Evolutionary conservation across 2,113 vertebrate species (phyloP), one percentile per base, ranked within the genome.

Genomic region (Seriola dumerili): DNA sequence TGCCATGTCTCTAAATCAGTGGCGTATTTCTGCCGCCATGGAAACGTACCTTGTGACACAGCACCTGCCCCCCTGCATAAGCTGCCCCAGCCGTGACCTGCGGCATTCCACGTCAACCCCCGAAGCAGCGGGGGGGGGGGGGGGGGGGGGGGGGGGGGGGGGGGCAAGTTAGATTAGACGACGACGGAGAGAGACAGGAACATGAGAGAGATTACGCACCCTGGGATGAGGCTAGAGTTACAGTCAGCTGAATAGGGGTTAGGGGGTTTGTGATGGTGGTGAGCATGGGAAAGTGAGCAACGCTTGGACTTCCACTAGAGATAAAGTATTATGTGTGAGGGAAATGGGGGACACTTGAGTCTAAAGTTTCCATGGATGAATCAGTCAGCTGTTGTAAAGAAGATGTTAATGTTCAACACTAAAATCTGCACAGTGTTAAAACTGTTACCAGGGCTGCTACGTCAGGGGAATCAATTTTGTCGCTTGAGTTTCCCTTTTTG

Each of bases 11-110:
- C 85, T 68, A 84, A 82, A 69, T 59, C 36, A 48, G 55, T 74
- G 84, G 81, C 64, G 57, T 88, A 85, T 85, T 87, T 85, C 70
- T 63, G 89, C 88, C 82, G 9, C 85, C 86, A 91, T 93, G 91
- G 93, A 89, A 94, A 93, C 86, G 14, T 67, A 89, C 88, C 92
- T 85, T 46, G 83, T 91, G 91, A 93, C 86, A 93, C 86, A 76
- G 79, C 46, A 80, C 83, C 85, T 84, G 64, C 78, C 74, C 68
- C 69, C 46, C 70, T 23, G 61, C 82, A 46, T 73, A 63, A 78
- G 52, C 86, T 81, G 88, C 80, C 80, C 85, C 52, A 80, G 82
- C 85, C 63, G 4, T 91, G 92, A 93, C 93, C 84, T 72, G 40
- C 59, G 17, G 84, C 91, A 84, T 93, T 89, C 87, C 83, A 58